Evolutionary conservation across 1,140 invertebrate genomes (phyloP).

Genomic region (Ceratitis capitata): DNA sequence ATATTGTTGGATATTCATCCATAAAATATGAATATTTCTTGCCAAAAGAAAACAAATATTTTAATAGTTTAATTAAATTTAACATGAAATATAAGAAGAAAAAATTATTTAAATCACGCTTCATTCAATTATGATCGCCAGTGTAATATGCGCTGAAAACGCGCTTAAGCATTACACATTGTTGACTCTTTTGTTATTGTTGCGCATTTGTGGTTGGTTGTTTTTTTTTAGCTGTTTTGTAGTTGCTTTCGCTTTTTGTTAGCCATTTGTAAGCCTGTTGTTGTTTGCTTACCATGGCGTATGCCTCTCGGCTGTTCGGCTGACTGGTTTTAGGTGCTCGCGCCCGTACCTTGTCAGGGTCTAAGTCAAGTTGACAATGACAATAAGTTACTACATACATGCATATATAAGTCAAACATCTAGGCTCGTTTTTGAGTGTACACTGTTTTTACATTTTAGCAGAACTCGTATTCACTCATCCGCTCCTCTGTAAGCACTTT

Average conservation of each 20-base stretch:
- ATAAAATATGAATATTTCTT: too few relatives aligned
- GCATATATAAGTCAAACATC: background rate
- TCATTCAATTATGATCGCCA: background rate
- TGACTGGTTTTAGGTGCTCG: background rate
- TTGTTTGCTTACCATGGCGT: background rate
- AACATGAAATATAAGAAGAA: too few relatives aligned
- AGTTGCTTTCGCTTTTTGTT: background rate
- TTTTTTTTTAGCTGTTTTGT: background rate
- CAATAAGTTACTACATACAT: background rate
- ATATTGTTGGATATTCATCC: too few relatives aligned
- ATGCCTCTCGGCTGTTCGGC: background rate
- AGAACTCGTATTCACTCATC: background rate
- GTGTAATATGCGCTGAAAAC: background rate
- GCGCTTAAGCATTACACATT: background rate
- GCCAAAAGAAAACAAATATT: too few relatives aligned
- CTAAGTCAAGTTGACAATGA: slow-evolving; percentile 35
- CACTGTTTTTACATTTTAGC: background rate
- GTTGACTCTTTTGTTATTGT: slow-evolving; percentile 3
- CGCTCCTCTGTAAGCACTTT: background rate
- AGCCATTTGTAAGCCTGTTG: background rate
- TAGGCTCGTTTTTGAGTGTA: too few relatives aligned
- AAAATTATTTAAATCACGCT: too few relatives aligned
- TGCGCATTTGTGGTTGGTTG: background rate
- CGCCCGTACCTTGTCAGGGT: background rate
- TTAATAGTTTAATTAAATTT: too few relatives aligned